Percentiles rank a stretch among this genome's conserved stretches.
Evolutionary conservation across 2,113 vertebrate genomes (phyloP).

Genomic region (Zonotrichia leucophrys): DNA sequence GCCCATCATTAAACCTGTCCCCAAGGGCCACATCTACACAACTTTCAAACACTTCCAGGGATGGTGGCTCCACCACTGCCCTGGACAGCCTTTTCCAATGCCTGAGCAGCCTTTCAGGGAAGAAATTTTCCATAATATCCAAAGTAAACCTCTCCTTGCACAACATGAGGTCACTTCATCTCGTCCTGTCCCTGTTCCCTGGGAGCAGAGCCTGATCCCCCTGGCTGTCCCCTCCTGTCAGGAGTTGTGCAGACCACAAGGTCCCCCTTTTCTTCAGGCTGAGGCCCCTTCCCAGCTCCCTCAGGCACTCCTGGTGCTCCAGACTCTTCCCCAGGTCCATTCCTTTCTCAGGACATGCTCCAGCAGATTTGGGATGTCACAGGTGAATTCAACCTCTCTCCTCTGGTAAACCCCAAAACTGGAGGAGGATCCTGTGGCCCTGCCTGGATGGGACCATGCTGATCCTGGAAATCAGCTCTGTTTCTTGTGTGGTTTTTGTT

Average conservation of each 20-base stretch:
- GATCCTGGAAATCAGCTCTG: neutral
- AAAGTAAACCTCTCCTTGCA: neutral
- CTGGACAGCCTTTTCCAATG: neutral
- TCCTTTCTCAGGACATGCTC: rapidly evolving
- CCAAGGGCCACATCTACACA: neutral
- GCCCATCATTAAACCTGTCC: neutral
- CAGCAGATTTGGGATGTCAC: neutral
- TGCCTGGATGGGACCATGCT: neutral
- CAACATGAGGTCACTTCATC: rapidly evolving
- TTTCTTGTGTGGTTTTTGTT: neutral
- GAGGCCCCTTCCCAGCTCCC: neutral
- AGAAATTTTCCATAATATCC: neutral
- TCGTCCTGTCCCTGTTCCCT: rapidly evolving
- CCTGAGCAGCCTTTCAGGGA: neutral
- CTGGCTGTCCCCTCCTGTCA: neutral
- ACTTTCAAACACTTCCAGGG: neutral
- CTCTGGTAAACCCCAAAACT: neutral
- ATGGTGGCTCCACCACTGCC: neutral
- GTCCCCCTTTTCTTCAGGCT: neutral
- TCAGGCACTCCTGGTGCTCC: neutral
- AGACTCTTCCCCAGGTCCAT: rapidly evolving
- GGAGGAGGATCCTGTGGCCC: neutral
- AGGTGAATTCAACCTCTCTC: neutral
- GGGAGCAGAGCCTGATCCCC: neutral
- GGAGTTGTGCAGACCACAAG: neutral